Evolutionary conservation across 2,888 invertebrate species (phyloP), one percentile per base, ranked within the genome.

Genomic region (Rhodophaea formosa): DNA sequence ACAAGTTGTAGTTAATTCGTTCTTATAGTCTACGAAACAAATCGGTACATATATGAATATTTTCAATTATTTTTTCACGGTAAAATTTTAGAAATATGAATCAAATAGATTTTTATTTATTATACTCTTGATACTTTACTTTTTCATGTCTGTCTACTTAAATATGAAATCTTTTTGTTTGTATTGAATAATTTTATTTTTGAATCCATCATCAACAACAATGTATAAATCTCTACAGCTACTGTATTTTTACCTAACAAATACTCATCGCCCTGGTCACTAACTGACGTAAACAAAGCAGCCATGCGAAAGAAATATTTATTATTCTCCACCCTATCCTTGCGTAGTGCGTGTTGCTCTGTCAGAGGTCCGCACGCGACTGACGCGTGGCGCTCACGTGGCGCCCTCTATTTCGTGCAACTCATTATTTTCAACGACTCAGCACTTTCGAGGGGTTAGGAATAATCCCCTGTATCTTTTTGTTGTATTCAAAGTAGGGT

Each of bases 371-470:
- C 69, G 64, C 75, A 70, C 63, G 67, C 72, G 79, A 82, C 76
- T 83, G 82, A 70, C 87, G 79, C 77, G 84, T 82, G 87, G 39
- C 74, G 66, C 39, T 35, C 70, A 7, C 74, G 77, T 81, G 87
- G 72, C 80, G 77, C 68, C 80, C 74, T 77, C 86, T 86, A 79
- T 86, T 87, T 81, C 82, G 63, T 65, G 35, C 51, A 71, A 66
- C 75, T 79, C 75, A 77, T 86, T 85, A 81, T 74, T 75, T 78
- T 73, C 23, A 52, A 57, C 57, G 44, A 23, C 43, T 35, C 52
- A 15, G 35, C 35, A 45, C 35, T 51, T 35, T 35, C 2, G 52
- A 29, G 29, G 42, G 46, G n/a, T 45, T n/a, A 30, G 30, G 15
- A 54, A 39, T 39, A 39, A 39, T 30, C 53, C 53, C 29, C 29